phyloP scores from a whole-genome alignment of 2,797 vertebrate genomes.

The Sebastes goodei region DNA sequence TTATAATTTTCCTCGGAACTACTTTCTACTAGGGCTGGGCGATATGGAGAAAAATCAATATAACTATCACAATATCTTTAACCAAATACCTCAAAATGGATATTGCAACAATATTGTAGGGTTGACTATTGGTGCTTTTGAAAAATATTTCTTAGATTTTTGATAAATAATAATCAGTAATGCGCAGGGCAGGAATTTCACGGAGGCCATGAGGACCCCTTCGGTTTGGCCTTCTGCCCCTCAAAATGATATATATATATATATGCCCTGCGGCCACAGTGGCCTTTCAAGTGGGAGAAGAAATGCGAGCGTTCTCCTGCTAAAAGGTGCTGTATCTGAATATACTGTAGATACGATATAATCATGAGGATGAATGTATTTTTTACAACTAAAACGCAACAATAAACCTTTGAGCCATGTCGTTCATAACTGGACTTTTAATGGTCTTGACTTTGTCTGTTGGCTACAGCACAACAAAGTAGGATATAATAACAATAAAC shows the following conservation, averaged over 20 bases:
- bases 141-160: not conserved
- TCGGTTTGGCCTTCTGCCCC: too few species aligned
- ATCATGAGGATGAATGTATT: not conserved
- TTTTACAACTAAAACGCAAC: not conserved
- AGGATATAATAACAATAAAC: not conserved
- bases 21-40: not conserved
- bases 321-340: not conserved
- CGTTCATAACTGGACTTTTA: not conserved
- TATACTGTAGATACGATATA: not conserved
- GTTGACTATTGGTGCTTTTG: not conserved
- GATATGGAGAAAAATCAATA: not conserved
- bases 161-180: too few species aligned
- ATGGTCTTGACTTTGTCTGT: not conserved
- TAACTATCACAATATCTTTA: not conserved
- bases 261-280: not conserved
- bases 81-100: not conserved
- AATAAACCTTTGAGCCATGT: too few species aligned
- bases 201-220: too few species aligned
- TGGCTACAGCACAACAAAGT: not conserved
- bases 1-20: not conserved
- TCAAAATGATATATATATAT: too few species aligned
- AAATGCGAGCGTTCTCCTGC: not conserved
- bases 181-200: too few species aligned
- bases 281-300: not conserved
- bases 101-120: not conserved